Evolutionary conservation across 1,140 invertebrate species (phyloP).

Genomic region (Rhyzopertha dominica): DNA sequence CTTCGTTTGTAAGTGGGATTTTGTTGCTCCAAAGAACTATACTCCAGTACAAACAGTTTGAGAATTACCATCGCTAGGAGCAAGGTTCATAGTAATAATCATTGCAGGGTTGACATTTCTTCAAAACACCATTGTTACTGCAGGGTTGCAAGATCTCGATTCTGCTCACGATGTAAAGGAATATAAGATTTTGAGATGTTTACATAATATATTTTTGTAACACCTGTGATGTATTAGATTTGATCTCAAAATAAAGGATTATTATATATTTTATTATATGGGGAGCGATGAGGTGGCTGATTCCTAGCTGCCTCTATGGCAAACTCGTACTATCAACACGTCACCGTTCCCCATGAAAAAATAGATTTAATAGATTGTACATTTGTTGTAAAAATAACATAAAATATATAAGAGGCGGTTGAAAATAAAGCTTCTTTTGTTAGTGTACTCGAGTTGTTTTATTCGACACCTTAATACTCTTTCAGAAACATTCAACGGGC

Average conservation of each 20-base stretch:
- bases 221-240: slow-evolving; percentile 31
- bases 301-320: no score
- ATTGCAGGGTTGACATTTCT: slow-evolving; percentile 24
- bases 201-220: slow-evolving; percentile 17
- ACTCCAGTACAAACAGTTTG: slow-evolving; percentile 10
- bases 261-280: slow-evolving; percentile 21
- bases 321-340: no score
- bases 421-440: slow-evolving; percentile 27
- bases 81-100: no score
- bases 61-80: no score
- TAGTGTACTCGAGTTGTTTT: slow-evolving; percentile 24
- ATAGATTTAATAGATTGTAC: slow-evolving; percentile 26
- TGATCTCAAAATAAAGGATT: slow-evolving; percentile 30
- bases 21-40: slow-evolving; percentile 9
- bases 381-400: slow-evolving; percentile 30
- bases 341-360: no score
- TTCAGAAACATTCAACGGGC: no score
- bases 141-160: slow-evolving; percentile 20
- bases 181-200: slow-evolving; percentile 12
- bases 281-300: slow-evolving; percentile 5
- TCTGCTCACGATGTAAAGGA: slow-evolving; percentile 12
- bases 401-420: slow-evolving; percentile 29
- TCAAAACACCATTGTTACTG: slow-evolving; percentile 16
- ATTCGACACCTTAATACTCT: no score
- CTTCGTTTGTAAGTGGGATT: slow-evolving; percentile 12